phyloP scores from a whole-genome alignment of 2,797 vertebrate species.

The Knipowitschia caucasica region DNA sequence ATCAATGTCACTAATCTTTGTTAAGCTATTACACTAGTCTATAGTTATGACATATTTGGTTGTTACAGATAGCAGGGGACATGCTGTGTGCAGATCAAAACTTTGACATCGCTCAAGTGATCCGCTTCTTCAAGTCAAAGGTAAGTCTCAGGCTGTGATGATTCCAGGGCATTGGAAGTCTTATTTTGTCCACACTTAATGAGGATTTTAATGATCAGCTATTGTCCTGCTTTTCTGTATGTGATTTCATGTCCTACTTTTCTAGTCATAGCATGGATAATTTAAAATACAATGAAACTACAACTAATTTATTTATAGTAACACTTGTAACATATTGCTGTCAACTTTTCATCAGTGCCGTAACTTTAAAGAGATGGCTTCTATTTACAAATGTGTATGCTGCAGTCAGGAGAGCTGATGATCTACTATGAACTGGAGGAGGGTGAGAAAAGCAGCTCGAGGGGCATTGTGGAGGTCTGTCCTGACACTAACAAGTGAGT shows the following conservation, averaged over 20 bases:
- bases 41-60: background rate
- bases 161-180: background rate
- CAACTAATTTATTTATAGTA: no score
- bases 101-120: slow-evolving; percentile 81
- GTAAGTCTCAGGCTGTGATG: slow-evolving; percentile 47
- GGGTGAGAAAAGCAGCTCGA: slow-evolving; percentile 72
- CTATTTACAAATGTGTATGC: slow-evolving; percentile 15
- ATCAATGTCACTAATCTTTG: no score
- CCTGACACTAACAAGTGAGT: slow-evolving; percentile 76
- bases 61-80: slow-evolving; percentile 79
- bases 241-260: no score
- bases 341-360: background rate
- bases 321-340: no score
- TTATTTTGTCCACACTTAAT: background rate
- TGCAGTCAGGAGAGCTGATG: slow-evolving; percentile 78
- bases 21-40: background rate
- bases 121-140: slow-evolving; percentile 82
- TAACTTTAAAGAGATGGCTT: background rate
- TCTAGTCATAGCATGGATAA: no score
- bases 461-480: slow-evolving; percentile 83
- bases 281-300: no score
- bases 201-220: no score
- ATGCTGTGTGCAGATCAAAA: slow-evolving; percentile 85
- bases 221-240: no score
- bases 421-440: slow-evolving; percentile 84